Evolutionary conservation across 2,888 invertebrate genomes (phyloP).

Genomic region (Hofmannophila pseudospretella): DNA sequence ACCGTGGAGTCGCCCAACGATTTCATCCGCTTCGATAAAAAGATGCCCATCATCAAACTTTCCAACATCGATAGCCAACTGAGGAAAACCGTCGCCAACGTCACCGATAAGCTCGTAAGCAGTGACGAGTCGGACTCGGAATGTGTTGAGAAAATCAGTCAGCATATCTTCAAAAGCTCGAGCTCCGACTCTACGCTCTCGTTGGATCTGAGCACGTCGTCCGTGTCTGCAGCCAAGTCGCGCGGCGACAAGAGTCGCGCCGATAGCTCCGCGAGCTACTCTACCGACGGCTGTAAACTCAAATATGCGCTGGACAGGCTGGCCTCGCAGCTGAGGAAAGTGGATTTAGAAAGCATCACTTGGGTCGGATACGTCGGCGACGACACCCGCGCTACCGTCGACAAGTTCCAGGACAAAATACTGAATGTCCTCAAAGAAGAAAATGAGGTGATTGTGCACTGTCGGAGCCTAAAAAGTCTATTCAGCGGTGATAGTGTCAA

Average conservation of each 20-base stretch:
- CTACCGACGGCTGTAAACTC: not conserved
- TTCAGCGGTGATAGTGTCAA: no score
- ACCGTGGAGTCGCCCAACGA: slow-evolving; percentile 38
- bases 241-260: not conserved
- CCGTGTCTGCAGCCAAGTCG: slow-evolving; percentile 13
- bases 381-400: slow-evolving; percentile 15
- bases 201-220: slow-evolving; percentile 28
- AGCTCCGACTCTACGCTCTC: no score
- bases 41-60: slow-evolving; percentile 45
- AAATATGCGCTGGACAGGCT: slow-evolving; percentile 25
- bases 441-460: slow-evolving; percentile 27
- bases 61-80: slow-evolving; percentile 13
- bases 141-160: no score
- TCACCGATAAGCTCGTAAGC: no score
- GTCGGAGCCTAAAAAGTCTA: slow-evolving; percentile 24
- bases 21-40: slow-evolving; percentile 46
- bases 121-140: no score
- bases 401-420: slow-evolving; percentile 26
- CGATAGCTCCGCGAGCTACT: no score
- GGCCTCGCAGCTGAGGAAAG: slow-evolving; percentile 24
- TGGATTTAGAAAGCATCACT: slow-evolving; percentile 38
- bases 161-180: no score
- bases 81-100: no score
- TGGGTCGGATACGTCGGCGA: slow-evolving; percentile 37
- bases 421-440: slow-evolving; percentile 35